Evolutionary conservation across 2,888 invertebrate genomes (phyloP).

Genomic region (Trissonchulus latispiculum): DNA sequence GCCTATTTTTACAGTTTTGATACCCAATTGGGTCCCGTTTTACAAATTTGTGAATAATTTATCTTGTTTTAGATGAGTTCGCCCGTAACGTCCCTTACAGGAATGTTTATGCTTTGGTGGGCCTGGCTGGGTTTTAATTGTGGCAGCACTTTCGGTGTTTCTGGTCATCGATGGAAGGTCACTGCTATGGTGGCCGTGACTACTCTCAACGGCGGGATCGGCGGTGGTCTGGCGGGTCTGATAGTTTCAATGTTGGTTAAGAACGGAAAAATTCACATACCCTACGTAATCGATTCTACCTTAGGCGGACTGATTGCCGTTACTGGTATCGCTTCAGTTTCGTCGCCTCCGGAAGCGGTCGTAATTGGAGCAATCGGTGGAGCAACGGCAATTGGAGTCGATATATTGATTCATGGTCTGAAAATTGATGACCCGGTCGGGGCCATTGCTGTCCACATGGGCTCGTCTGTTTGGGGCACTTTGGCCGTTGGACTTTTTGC

Average conservation of each 20-base stretch:
- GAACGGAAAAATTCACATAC: slow-evolving; percentile 61
- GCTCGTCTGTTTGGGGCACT: slow-evolving; percentile 12
- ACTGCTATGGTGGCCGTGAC: slow-evolving; percentile 67
- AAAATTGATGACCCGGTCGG: slow-evolving; percentile 82
- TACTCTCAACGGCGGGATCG: slow-evolving; percentile 81
- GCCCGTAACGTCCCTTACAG: slow-evolving; percentile 54
- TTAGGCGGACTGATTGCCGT: slow-evolving; percentile 75
- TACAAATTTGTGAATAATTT: no score
- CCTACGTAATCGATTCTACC: slow-evolving; percentile 75
- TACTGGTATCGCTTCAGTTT: slow-evolving; percentile 54
- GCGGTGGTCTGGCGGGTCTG: slow-evolving; percentile 66
- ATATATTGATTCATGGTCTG: slow-evolving; percentile 58
- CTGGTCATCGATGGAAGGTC: slow-evolving; percentile 78
- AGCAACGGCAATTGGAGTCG: not conserved
- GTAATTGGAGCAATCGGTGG: slow-evolving; percentile 71
- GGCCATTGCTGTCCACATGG: slow-evolving; percentile 67
- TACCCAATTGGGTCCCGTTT: no score
- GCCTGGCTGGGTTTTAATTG: slow-evolving; percentile 93
- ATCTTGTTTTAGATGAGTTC: slow-evolving; percentile 37
- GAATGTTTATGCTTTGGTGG: slow-evolving; percentile 88
- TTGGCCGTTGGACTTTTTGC: slow-evolving; percentile 10
- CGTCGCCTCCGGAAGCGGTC: slow-evolving; percentile 66
- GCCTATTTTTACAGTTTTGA: no score
- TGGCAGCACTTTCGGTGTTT: slow-evolving; percentile 59
- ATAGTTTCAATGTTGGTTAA: not conserved